Evolutionary conservation across 2,797 vertebrate genomes (phyloP).

Genomic region (Zenarchopterus dispar): DNA sequence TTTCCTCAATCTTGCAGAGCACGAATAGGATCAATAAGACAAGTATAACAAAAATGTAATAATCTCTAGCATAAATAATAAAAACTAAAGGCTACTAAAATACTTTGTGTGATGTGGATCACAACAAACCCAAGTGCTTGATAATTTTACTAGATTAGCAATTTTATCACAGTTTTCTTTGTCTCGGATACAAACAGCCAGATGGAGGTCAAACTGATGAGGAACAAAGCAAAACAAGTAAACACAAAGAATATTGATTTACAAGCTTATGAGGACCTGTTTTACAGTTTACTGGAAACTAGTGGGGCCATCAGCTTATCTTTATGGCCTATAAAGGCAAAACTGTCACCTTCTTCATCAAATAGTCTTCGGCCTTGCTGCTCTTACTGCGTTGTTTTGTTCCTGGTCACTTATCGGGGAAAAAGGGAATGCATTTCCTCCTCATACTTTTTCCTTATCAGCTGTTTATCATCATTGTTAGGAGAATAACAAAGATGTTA

Average conservation of each 20-base stretch:
- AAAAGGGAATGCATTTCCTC: constrained; percentile 3
- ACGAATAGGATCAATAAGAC: too few relatives aligned
- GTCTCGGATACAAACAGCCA: too few relatives aligned
- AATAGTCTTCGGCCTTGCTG: constrained; percentile 8
- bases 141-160: too few relatives aligned
- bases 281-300: constrained; percentile 29
- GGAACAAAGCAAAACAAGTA: constrained; percentile 24
- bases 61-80: too few relatives aligned
- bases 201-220: neutral
- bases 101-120: too few relatives aligned
- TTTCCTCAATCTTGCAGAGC: too few relatives aligned
- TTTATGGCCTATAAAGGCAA: constrained; percentile 46
- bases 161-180: too few relatives aligned
- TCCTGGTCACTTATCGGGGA: constrained; percentile 1
- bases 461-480: neutral
- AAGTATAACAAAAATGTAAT: too few relatives aligned
- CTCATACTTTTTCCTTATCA: constrained; percentile 9
- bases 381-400: neutral
- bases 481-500: neutral
- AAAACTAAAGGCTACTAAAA: too few relatives aligned
- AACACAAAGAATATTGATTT: constrained; percentile 27
- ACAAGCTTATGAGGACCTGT: neutral
- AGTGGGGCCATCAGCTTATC: constrained; percentile 38
- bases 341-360: constrained; percentile 26
- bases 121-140: too few relatives aligned